Base-by-base conservation (phyloP, 2,888 invertebrate genomes). In the Torymus auratus region DNA sequence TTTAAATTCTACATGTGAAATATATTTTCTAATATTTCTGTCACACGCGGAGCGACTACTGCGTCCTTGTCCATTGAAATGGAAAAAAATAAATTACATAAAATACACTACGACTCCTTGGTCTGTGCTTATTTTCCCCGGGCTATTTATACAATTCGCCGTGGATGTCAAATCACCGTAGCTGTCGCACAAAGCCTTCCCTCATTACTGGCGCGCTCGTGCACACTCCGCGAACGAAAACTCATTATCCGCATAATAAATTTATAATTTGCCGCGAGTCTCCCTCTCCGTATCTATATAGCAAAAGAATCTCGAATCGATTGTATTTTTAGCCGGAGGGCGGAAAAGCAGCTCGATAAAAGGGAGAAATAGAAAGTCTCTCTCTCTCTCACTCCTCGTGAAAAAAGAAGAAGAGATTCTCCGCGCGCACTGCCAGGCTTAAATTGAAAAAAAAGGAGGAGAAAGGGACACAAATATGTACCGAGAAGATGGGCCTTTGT, bases 401-500 rank as follows among this genome's bases (percentile, higher is more conserved):
- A 7, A 60, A 70, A 60, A 28, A 11, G 20, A 28, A 11, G 20
- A 65, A 13, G 15, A 71, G 67, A 58, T 17, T 41, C 70, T 13
- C 53, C 20, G 62, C 17, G 55, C 71, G n/a, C 2, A 28, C 28
- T 28, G 62, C 60, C 77, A 80, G 58, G 53, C 73, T 76, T 60
- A 55, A 81, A 77, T 77, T 81, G 77, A 61, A 81, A 76, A 76
- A 69, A 61, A 78, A 72, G 62, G 56, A 52, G 52, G 60, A 68
- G 68, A 67, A 67, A 76, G 71, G 60, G 71, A 75, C 78, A 78
- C 80, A 73, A 80, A 72, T 76, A 77, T 71, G 77, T 79, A 81
- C 60, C 50, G 62, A 72, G 80, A 76, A 72, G 79, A 80, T 80
- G 82, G 81, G 72, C 70, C 75, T 55, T 71, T 81, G 80, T 76